Evolutionary conservation across 2,113 vertebrate genomes (phyloP).

Genomic region (Proteles cristata): DNA sequence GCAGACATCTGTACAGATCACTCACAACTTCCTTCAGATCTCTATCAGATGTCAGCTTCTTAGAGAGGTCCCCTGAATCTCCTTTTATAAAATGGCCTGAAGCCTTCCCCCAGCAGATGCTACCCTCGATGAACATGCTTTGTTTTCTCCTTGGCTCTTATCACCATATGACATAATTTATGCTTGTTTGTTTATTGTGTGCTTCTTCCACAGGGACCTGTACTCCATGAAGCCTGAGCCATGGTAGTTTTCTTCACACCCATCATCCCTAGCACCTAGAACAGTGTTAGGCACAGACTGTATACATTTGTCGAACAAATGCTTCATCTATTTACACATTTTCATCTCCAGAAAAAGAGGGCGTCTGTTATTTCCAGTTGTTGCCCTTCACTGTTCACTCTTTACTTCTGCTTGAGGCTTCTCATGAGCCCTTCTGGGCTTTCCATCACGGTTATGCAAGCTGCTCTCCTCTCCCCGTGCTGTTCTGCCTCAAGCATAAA

Average conservation of each 20-base stretch:
- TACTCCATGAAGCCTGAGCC: background rate
- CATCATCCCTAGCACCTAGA: background rate
- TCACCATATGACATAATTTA: background rate
- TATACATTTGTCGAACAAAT: background rate
- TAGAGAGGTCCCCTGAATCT: background rate
- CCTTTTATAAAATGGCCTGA: background rate
- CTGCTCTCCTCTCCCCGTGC: background rate
- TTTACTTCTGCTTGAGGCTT: background rate
- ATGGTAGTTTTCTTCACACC: background rate
- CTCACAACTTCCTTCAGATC: slow-evolving; percentile 17
- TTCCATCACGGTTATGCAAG: background rate
- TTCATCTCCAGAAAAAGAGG: background rate
- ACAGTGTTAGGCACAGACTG: background rate
- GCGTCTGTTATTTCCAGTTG: background rate
- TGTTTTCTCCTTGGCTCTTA: background rate
- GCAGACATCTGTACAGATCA: slow-evolving; percentile 1
- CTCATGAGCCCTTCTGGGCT: background rate
- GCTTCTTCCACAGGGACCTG: background rate
- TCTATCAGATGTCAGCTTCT: slow-evolving; percentile 43
- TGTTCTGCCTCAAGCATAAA: background rate
- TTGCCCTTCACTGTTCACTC: background rate
- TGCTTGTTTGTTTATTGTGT: background rate
- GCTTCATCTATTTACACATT: background rate
- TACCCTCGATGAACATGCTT: background rate
- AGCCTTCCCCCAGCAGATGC: background rate